phyloP scores from a whole-genome alignment of 2,888 invertebrate genomes.

The Spicauda simplicius region DNA sequence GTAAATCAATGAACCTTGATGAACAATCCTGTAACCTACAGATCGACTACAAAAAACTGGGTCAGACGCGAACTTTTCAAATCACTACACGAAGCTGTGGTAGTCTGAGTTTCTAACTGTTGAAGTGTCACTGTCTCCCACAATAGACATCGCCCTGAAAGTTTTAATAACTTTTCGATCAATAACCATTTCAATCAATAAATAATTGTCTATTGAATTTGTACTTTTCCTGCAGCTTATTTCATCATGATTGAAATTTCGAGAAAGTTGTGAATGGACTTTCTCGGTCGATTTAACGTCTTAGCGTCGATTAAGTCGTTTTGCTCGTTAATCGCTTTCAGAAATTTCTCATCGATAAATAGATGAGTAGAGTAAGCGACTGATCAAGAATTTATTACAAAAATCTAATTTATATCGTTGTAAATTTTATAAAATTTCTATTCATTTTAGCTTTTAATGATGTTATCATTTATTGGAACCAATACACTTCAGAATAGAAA shows the following conservation, averaged over 20 bases:
- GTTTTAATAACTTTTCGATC: constrained; percentile 10
- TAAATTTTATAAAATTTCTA: not conserved
- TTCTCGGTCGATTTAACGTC: constrained; percentile 19
- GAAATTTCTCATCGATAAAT: constrained; percentile 11
- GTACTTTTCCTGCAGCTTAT: constrained; percentile 5
- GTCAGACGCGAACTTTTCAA: constrained; percentile 20
- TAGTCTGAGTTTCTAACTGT: constrained; percentile 9
- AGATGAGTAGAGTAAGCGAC: not conserved
- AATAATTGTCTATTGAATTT: constrained; percentile 2
- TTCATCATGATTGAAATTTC: constrained; percentile 1
- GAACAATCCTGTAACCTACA: not conserved
- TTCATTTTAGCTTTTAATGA: no score
- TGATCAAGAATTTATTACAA: not conserved
- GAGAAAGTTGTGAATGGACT: constrained; percentile 15
- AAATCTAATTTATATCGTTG: not conserved
- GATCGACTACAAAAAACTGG: constrained; percentile 4
- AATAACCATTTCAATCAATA: constrained; percentile 10
- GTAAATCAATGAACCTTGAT: not conserved
- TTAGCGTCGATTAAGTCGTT: constrained; percentile 4
- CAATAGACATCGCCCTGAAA: constrained; percentile 10
- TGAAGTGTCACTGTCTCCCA: constrained; percentile 8
- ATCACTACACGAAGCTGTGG: constrained; percentile 8
- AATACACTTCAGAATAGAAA: no score
- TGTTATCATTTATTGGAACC: no score
- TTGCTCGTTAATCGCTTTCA: constrained; percentile 8